phyloP scores from a whole-genome alignment of 2,113 vertebrate genomes.

The Helogale parvula region DNA sequence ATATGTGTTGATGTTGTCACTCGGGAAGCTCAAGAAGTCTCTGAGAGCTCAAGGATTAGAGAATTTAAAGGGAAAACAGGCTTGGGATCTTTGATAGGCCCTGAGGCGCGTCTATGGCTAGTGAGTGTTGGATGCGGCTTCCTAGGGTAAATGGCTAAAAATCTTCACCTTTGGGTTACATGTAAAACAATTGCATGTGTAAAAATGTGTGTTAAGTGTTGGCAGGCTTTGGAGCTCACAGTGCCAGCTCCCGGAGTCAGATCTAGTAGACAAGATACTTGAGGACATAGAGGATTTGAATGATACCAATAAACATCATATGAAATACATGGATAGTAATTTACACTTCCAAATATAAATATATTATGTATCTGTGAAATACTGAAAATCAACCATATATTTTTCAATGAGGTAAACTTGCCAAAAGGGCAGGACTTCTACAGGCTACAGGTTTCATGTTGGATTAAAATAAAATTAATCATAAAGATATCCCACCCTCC shows the following conservation, averaged over 20 bases:
- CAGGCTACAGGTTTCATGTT: not conserved
- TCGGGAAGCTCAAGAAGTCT: not conserved
- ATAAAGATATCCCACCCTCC: not conserved
- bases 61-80: not conserved
- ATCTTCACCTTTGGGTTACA: not conserved
- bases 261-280: not conserved
- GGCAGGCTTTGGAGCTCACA: not conserved
- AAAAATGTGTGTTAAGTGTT: not conserved
- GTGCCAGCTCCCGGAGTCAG: not conserved
- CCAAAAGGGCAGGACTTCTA: not conserved
- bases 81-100: not conserved
- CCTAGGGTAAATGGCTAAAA: not conserved
- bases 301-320: not conserved
- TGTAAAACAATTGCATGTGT: not conserved
- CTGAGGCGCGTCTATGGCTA: not conserved
- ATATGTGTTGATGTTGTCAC: not conserved
- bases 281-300: not conserved
- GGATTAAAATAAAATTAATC: not conserved
- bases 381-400: not conserved
- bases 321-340: not conserved
- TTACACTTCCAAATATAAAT: not conserved
- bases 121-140: not conserved
- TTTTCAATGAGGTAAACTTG: not conserved
- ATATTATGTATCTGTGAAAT: not conserved
- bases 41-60: not conserved